Conservation (phyloP, 2,888 invertebrate species). For the Stegana nigrithorax region DNA sequence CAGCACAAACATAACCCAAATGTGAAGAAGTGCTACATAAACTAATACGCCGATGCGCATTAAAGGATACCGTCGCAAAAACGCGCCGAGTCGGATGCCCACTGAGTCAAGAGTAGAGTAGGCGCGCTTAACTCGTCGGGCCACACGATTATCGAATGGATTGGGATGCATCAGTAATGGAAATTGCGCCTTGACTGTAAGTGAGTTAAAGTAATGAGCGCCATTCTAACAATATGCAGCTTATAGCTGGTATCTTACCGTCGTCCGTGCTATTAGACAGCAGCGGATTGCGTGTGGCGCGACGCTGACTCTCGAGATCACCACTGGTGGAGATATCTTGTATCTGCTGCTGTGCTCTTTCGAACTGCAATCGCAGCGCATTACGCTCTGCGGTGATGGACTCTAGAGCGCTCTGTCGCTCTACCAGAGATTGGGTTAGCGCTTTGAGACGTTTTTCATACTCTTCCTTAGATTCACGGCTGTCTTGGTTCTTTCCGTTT, state of each 20-base stretch:
- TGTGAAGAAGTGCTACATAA: conserved; percentile 87
- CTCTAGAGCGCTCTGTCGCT: conserved; percentile 88
- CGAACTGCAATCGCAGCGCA: conserved; percentile 84
- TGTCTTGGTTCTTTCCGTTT: conserved; percentile 20
- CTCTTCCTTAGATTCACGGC: conserved; percentile 51
- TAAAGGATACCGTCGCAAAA: conserved; percentile 84
- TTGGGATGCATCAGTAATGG: conserved; percentile 80
- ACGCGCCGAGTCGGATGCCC: conserved; percentile 82
- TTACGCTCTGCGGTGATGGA: conserved; percentile 85
- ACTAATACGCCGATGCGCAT: conserved; percentile 84
- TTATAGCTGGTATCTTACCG: conserved; percentile 64
- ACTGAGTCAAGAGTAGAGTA: conserved; percentile 82
- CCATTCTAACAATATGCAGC: neutral
- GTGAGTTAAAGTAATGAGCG: neutral
- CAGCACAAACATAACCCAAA: conserved; percentile 85
- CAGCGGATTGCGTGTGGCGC: conserved; percentile 60
- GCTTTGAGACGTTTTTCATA: conserved; percentile 69
- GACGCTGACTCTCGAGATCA: conserved; percentile 40
- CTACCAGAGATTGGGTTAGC: conserved; percentile 85
- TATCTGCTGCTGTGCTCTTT: conserved; percentile 72
- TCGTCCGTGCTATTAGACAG: conserved; percentile 77
- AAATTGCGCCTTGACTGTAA: conserved; percentile 74
- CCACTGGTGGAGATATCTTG: conserved; percentile 70
- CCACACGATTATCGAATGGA: conserved; percentile 81
- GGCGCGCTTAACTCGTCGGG: conserved; percentile 81